A percentile compares a stretch with the other conserved stretches of the same genome.
These are phyloP conservation scores for Drosophila albomicans DNA, from an alignment of 1,140 invertebrate species.

Conservation along the genomic window DNA sequence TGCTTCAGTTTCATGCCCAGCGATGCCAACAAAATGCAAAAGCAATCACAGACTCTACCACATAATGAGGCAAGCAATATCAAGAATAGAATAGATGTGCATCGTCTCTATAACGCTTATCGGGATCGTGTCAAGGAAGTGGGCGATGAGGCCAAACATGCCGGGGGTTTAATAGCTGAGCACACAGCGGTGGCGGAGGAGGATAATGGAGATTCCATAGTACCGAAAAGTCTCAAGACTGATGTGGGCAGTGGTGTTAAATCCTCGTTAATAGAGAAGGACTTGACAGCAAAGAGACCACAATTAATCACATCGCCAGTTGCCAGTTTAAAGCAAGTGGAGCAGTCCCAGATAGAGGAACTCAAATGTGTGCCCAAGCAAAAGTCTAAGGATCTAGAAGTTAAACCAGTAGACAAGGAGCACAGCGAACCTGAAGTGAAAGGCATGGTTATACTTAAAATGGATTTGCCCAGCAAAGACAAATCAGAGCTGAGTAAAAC, in stretches of 20 bases:
- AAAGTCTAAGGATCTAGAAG: neutral
- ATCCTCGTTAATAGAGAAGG: neutral
- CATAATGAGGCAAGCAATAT: neutral
- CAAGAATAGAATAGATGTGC: conserved; percentile 21
- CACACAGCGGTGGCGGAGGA: conserved; percentile 6
- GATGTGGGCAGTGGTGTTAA: neutral
- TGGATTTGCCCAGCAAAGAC: conserved; percentile 1
- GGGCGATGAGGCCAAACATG: neutral
- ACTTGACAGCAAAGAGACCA: neutral
- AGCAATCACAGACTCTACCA: neutral
- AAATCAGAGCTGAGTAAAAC: neutral
- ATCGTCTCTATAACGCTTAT: conserved; percentile 55
- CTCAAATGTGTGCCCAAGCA: neutral
- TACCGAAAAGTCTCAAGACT: neutral
- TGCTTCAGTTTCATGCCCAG: neutral
- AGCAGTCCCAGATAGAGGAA: neutral
- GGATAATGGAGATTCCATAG: neutral
- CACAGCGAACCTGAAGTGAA: neutral
- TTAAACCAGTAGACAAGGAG: neutral
- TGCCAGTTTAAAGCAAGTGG: neutral
- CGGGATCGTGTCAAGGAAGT: conserved; percentile 20
- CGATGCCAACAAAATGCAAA: neutral
- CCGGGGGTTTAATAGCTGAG: neutral
- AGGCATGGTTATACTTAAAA: conserved; percentile 22
- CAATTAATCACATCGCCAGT: too few species aligned